Percentiles rank a stretch among this genome's conserved stretches.
phyloP scores from a whole-genome alignment of 2,888 invertebrate species.

The Quadriops clusia region DNA sequence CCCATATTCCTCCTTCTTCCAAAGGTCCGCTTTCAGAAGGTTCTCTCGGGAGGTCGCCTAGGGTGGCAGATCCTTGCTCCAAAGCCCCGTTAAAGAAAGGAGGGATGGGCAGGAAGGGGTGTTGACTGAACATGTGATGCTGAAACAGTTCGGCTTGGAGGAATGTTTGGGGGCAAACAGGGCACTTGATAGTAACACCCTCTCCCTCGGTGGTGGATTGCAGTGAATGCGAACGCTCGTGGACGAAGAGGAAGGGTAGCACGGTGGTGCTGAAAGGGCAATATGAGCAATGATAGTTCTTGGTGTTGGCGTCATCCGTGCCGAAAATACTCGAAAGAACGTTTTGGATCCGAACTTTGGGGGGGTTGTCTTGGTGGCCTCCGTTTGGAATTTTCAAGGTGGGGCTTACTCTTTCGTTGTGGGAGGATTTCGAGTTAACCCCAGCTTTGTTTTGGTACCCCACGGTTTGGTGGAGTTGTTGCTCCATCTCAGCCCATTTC shows the following conservation, averaged over 20 bases:
- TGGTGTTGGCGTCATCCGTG: constrained; percentile 43
- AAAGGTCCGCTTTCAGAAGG: constrained; percentile 25
- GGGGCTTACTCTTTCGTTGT: constrained; percentile 33
- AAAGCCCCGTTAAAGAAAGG: constrained; percentile 35
- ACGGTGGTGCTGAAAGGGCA: constrained; percentile 84
- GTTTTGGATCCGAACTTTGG: constrained; percentile 37
- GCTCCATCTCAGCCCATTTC: constrained; percentile 49
- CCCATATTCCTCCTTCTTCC: too few relatives aligned
- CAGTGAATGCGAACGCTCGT: constrained; percentile 67
- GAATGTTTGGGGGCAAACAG: constrained; percentile 47
- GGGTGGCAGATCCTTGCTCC: too few relatives aligned
- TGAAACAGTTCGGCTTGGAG: constrained; percentile 46
- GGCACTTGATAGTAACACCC: constrained; percentile 39
- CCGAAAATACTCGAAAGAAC: constrained; percentile 43
- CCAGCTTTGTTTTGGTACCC: constrained; percentile 20
- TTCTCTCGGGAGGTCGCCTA: constrained; percentile 27
- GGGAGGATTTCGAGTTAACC: constrained; percentile 17
- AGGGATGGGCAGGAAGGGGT: constrained; percentile 36
- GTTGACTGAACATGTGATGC: constrained; percentile 51
- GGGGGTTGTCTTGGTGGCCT: constrained; percentile 24
- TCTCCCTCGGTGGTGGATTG: constrained; percentile 25
- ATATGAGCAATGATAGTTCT: constrained; percentile 80
- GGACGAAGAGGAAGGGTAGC: constrained; percentile 81
- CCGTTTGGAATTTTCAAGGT: constrained; percentile 48
- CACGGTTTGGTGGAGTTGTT: constrained; percentile 34